phyloP scores from a whole-genome alignment of 2,888 invertebrate species.

The Brassicogethes aeneus region DNA sequence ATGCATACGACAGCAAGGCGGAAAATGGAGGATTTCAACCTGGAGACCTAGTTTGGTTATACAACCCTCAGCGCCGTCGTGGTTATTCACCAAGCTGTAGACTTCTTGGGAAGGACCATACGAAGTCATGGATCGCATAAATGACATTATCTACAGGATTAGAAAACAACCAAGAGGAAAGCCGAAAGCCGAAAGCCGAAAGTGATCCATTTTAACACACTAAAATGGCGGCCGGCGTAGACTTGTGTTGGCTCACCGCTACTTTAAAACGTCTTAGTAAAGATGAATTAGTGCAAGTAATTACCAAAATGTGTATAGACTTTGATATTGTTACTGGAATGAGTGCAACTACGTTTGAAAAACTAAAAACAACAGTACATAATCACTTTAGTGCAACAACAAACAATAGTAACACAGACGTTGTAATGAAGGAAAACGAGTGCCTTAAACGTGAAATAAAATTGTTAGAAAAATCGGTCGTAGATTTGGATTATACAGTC shows the following conservation, averaged over 20 bases:
- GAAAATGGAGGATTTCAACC: too few relatives aligned
- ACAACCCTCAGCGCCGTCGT: too few relatives aligned
- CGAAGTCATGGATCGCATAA: too few relatives aligned
- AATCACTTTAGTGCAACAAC: neutral
- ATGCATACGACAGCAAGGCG: too few relatives aligned
- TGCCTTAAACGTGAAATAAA: neutral
- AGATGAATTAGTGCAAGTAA: neutral
- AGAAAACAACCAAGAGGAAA: too few relatives aligned
- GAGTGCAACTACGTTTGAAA: neutral
- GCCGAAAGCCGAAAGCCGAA: too few relatives aligned
- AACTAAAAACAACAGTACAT: neutral
- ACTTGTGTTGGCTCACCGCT: neutral
- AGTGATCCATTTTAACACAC: too few relatives aligned
- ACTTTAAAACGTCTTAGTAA: slow-evolving; percentile 1
- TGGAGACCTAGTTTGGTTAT: too few relatives aligned
- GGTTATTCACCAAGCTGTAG: too few relatives aligned
- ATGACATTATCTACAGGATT: too few relatives aligned
- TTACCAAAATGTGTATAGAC: neutral
- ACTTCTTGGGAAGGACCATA: too few relatives aligned
- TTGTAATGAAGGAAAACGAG: neutral
- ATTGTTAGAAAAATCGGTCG: neutral
- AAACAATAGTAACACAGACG: neutral
- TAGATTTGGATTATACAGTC: neutral
- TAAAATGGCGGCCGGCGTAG: neutral
- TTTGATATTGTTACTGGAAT: neutral